phyloP scores from a whole-genome alignment of 2,113 vertebrate species.

The Empidonax traillii region DNA sequence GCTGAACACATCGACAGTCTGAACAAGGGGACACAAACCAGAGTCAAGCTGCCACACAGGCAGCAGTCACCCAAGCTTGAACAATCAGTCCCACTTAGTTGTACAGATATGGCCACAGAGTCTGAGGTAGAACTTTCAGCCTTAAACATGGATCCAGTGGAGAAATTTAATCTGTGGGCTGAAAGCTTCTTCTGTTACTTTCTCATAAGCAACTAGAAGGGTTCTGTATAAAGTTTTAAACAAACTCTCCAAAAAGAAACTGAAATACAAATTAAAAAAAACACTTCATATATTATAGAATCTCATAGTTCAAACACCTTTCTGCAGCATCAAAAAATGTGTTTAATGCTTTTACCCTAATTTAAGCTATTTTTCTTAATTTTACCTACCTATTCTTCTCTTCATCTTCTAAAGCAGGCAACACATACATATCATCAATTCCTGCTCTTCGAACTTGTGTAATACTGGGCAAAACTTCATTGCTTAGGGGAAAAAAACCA shows the following conservation, averaged over 20 bases:
- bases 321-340: background rate
- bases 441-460: slow-evolving; percentile 82
- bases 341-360: background rate
- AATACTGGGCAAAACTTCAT: slow-evolving; percentile 84
- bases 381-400: slow-evolving; percentile 82
- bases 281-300: background rate
- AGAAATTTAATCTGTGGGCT: background rate
- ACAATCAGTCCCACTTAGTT: background rate
- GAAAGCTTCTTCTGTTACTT: background rate
- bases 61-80: background rate
- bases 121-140: background rate
- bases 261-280: background rate
- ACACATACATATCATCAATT: slow-evolving; percentile 85
- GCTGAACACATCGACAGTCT: background rate
- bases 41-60: background rate
- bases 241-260: background rate
- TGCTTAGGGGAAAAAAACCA: slow-evolving; percentile 54
- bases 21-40: background rate
- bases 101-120: accelerated
- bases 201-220: background rate
- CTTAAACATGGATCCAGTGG: background rate
- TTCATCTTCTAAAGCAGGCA: slow-evolving; percentile 84
- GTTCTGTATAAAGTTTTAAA: background rate
- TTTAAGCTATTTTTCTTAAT: background rate
- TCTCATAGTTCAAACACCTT: background rate